These are phyloP conservation scores for Octopus bimaculoides DNA, from an alignment of 1,140 invertebrate species.

Conservation along the genomic window DNA sequence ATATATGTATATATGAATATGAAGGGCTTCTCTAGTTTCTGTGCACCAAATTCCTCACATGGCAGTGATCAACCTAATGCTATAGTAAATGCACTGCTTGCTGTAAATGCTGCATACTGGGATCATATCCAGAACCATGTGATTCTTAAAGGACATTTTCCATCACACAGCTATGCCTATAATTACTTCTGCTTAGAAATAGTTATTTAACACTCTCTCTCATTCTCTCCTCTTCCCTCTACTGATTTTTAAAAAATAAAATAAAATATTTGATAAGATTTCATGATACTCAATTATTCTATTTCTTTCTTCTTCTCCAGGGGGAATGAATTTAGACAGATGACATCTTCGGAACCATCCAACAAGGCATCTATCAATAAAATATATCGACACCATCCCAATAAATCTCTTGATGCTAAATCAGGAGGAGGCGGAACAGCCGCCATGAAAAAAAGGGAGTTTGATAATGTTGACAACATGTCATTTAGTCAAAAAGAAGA, in stretches of 20 bases:
- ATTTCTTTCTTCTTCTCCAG: neutral
- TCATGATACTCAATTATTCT: neutral
- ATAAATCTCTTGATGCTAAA: slow-evolving; percentile 1
- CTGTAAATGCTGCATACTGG: too few relatives aligned
- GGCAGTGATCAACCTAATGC: too few relatives aligned
- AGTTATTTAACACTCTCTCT: too few relatives aligned
- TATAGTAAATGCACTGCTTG: too few relatives aligned
- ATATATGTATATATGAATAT: too few relatives aligned
- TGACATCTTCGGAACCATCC: slow-evolving; percentile 6
- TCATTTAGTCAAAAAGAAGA: slow-evolving; percentile 9
- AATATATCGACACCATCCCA: neutral
- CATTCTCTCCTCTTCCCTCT: too few relatives aligned
- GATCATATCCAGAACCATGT: too few relatives aligned
- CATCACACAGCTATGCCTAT: too few relatives aligned
- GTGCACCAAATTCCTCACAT: too few relatives aligned
- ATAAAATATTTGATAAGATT: neutral
- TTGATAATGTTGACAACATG: slow-evolving; percentile 4
- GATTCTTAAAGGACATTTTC: too few relatives aligned
- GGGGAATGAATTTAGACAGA: slow-evolving; percentile 13
- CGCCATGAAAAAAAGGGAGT: slow-evolving; percentile 13
- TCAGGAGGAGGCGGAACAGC: neutral
- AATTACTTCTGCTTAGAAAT: too few relatives aligned
- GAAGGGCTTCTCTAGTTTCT: too few relatives aligned
- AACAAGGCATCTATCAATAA: neutral
- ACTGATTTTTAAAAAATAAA: neutral